Evolutionary conservation across 2,797 vertebrate genomes (phyloP), one percentile per base, ranked within the genome.

Genomic region (Psittacula echo): DNA sequence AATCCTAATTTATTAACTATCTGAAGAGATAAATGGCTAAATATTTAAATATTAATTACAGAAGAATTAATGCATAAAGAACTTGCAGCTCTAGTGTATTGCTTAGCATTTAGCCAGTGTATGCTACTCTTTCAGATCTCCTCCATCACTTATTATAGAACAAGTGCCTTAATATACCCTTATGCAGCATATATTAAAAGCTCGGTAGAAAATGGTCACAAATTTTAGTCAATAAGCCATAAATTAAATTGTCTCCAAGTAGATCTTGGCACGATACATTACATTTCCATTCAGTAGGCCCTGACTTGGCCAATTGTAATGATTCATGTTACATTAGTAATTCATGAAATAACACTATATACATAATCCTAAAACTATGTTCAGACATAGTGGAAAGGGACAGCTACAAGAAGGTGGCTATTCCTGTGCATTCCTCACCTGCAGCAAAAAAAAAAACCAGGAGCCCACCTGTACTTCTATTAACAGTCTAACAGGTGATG

Each of bases 171-270:
- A 30, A 71, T 56, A 87, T 61, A 61, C 21, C 27, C 29, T 91
- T 84, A 56, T 7, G 48, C n/a, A 74, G 29, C 24, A 50, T 44
- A 34, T 68, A 94, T 95, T 93, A 87, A 94, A 94, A 96, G 76
- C 75, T 86, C 56, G 47, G 45, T 88, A 90, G 62, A 87, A 94
- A 91, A 93, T 4, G 12, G 53, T 47, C 79, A 83, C 45, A 50
- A 78, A 61, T 91, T 88, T 80, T 48, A 53, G 89, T 75, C 70
- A 86, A 81, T 88, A 86, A 81, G 37, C 70, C 87, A 84, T 89
- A 93, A 91, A 96, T 91, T 77, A 93, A 94, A 78, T 80, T 77
- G 79, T 75, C 53, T 89, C 10, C 54, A 76, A 86, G 42, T 26
- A 94, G 53, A 78, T 89, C 70, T 78, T 94, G 94, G 83, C 76